Percentiles rank a stretch among this genome's conserved stretches.
Evolutionary conservation across 2,797 vertebrate species (phyloP).

Genomic region (Alca torda): DNA sequence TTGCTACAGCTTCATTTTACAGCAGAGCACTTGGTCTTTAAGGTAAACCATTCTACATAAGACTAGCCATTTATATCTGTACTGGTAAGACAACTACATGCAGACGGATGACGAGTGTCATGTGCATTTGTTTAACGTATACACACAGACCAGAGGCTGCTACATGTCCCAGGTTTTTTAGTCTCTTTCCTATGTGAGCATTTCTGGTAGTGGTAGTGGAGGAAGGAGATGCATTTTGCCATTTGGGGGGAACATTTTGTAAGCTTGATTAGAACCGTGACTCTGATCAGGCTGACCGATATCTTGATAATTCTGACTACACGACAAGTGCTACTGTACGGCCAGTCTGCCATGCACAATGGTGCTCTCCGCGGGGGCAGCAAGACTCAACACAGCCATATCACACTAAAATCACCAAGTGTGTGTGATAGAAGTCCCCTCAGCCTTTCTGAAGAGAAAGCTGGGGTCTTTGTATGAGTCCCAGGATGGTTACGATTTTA

Average conservation of each 20-base stretch:
- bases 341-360: rapidly evolving
- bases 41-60: neutral
- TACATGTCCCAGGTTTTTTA: rapidly evolving
- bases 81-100: neutral
- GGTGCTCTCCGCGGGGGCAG: rapidly evolving
- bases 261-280: neutral
- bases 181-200: neutral
- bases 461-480: neutral
- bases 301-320: neutral
- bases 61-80: neutral
- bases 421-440: neutral
- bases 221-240: neutral
- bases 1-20: neutral
- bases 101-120: neutral
- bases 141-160: neutral
- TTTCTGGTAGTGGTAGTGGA: neutral
- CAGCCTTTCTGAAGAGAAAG: neutral
- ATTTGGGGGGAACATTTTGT: neutral
- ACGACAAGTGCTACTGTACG: rapidly evolving
- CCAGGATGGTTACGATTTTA: neutral
- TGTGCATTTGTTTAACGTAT: rapidly evolving
- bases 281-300: neutral
- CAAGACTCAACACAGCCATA: rapidly evolving
- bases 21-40: rapidly evolving
- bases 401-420: neutral